phyloP scores from a whole-genome alignment of 2,888 invertebrate genomes.

The Drosophila barbarae region DNA sequence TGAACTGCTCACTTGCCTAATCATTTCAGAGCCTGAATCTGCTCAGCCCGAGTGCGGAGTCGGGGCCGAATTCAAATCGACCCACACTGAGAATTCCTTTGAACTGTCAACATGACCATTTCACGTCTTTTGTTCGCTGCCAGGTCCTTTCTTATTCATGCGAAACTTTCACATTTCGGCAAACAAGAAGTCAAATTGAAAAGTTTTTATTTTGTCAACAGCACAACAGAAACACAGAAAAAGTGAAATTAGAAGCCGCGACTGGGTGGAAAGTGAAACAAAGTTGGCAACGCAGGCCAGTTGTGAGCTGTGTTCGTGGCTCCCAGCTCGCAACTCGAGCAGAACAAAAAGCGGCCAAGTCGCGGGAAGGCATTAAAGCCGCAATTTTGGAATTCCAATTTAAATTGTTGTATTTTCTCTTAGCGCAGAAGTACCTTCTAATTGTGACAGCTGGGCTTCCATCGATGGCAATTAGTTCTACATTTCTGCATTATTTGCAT shows the following conservation, averaged over 20 bases:
- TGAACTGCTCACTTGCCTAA: slow-evolving; percentile 28
- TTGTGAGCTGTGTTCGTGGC: slow-evolving; percentile 20
- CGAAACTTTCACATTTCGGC: slow-evolving; percentile 49
- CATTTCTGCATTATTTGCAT: slow-evolving; percentile 41
- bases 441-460: slow-evolving; percentile 9
- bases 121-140: slow-evolving; percentile 28
- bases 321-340: slow-evolving; percentile 21
- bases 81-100: slow-evolving; percentile 26
- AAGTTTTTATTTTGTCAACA: slow-evolving; percentile 55
- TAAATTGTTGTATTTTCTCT: slow-evolving; percentile 3
- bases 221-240: slow-evolving; percentile 22
- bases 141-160: slow-evolving; percentile 36
- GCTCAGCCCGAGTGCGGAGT: not conserved
- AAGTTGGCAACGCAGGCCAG: slow-evolving; percentile 37
- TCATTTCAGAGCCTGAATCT: not conserved
- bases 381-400: slow-evolving; percentile 4
- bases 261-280: slow-evolving; percentile 35
- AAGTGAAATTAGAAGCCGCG: slow-evolving; percentile 50
- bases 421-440: slow-evolving; percentile 1
- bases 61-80: slow-evolving; percentile 23
- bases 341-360: slow-evolving; percentile 31
- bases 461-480: slow-evolving; percentile 30
- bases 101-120: slow-evolving; percentile 44
- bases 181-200: slow-evolving; percentile 53
- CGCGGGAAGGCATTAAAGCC: slow-evolving; percentile 25